Evolutionary conservation across 2,888 invertebrate genomes (phyloP).

Genomic region (Stenodema calcarata): DNA sequence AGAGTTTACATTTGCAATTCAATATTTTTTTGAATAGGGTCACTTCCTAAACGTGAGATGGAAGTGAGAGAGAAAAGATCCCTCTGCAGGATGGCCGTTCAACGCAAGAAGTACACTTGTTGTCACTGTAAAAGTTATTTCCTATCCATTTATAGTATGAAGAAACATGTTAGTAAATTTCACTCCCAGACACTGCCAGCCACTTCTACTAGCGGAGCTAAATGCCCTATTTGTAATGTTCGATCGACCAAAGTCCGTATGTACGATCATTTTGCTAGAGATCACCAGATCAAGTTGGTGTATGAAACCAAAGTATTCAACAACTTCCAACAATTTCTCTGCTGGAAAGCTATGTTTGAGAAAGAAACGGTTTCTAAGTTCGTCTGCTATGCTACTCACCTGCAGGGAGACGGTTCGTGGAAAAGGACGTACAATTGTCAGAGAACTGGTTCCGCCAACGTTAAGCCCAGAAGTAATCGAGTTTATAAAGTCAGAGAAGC

Average conservation of each 20-base stretch:
- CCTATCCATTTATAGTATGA: too few species aligned
- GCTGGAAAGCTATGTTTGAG: slow-evolving; percentile 7
- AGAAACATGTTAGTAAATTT: too few species aligned
- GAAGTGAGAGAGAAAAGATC: too few species aligned
- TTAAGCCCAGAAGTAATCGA: neutral
- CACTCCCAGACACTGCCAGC: too few species aligned
- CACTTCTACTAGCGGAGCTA: too few species aligned
- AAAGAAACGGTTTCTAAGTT: neutral
- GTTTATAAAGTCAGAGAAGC: neutral
- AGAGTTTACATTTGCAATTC: too few species aligned
- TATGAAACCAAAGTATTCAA: neutral
- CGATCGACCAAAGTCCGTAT: neutral
- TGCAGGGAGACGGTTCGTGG: neutral
- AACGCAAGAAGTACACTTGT: too few species aligned
- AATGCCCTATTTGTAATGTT: neutral
- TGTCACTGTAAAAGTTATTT: too few species aligned
- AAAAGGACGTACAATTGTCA: neutral
- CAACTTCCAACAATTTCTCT: neutral
- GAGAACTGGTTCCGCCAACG: neutral
- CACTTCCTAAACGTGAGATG: too few species aligned
- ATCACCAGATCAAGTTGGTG: neutral
- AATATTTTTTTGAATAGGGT: too few species aligned
- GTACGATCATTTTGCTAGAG: neutral
- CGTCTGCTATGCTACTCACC: neutral
- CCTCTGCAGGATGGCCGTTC: too few species aligned